Evolutionary conservation across 2,888 invertebrate genomes (phyloP), one percentile per base, ranked within the genome.

Genomic region (Phyllotreta striolata): DNA sequence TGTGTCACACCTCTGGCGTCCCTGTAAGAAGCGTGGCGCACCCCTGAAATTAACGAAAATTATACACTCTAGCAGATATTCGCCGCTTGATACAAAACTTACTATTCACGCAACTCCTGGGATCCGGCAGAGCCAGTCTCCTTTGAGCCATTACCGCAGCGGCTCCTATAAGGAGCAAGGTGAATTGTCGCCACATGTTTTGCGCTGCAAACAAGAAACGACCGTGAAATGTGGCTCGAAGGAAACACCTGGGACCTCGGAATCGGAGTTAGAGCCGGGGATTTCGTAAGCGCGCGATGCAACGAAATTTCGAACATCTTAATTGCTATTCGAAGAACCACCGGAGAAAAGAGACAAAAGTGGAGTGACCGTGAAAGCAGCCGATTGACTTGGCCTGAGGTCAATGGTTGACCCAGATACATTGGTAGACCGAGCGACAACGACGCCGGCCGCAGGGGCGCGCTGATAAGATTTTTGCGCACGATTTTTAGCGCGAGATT

Each of bases 91-190:
- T 12, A 1, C 38, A 34, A 40, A 52, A 89, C 92, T 87, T 86
- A 93, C 95, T 88, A 82, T 93, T 95, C 65, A 91, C 88, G 82
- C 95, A 95, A 83, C 93, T 94, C 79, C 91, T 87, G 43, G 94
- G 93, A 83, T 95, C 94, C 58, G 95, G 95, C 71, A 95, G 84
- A 35, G 94, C 93, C 67, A 95, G 85, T 70, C 94, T 88, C 75
- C 94, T 87, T 82, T 95, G 94, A 63, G 92, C 94, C 77, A 89
- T 84, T 55, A 88, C 87, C 75, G 87, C 83, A 51, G 85, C 85
- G 69, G 86, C 85, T 77, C 88, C 89, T 73, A 91, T 80, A 73
- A 89, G 85, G 66, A 91, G 83, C 76, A 90, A 85, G 79, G 87
- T 83, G 74, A 89, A 67, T 72, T 81, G 75, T 73, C 79, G 74